Percentiles rank a stretch among this genome's conserved stretches.
These are phyloP conservation scores for Pipistrellus pygmaeus DNA, from an alignment of 2,797 vertebrate genomes.

Conservation along the genomic window DNA sequence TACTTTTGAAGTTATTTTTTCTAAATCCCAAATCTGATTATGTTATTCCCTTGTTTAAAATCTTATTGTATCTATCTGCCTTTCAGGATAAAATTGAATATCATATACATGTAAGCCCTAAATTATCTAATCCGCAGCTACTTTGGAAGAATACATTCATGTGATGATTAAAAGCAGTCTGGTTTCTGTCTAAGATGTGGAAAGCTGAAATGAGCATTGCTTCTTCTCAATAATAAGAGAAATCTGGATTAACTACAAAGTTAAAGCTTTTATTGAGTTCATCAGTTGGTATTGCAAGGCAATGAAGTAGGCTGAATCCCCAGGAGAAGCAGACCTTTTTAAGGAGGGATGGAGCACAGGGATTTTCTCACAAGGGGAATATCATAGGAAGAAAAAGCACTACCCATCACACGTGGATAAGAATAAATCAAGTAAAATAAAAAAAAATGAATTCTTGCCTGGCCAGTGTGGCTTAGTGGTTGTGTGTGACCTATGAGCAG, in stretches of 20 bases:
- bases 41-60: background rate
- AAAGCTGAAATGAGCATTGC: background rate
- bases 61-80: background rate
- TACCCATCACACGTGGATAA: background rate
- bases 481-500: too few relatives aligned
- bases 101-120: background rate
- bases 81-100: background rate
- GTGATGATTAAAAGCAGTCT: background rate
- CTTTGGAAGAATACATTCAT: background rate
- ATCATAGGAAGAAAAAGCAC: background rate
- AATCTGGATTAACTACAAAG: background rate
- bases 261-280: background rate
- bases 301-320: background rate
- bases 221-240: background rate
- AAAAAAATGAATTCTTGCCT: too few relatives aligned
- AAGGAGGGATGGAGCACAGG: background rate
- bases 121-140: background rate
- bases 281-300: background rate
- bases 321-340: background rate
- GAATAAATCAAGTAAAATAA: background rate
- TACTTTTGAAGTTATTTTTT: slow-evolving; percentile 18
- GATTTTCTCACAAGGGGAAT: background rate
- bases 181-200: background rate
- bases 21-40: background rate
- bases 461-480: too few relatives aligned